phyloP scores from a whole-genome alignment of 2,113 vertebrate species.

The Motacilla tschutschensis region DNA sequence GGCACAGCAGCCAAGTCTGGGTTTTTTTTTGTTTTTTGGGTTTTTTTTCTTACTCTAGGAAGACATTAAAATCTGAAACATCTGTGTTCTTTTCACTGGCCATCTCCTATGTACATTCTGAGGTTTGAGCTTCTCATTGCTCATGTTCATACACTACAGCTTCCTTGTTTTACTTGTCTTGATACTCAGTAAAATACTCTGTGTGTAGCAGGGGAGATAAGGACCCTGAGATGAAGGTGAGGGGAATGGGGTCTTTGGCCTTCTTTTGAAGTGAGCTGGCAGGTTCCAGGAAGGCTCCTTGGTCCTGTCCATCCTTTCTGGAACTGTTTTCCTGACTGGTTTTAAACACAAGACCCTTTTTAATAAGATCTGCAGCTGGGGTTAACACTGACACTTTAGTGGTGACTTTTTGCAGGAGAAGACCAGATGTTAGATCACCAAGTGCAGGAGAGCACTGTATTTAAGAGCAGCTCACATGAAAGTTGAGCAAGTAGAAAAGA shows the following conservation, averaged over 20 bases:
- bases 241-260: not conserved
- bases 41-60: not conserved
- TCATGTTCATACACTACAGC: not conserved
- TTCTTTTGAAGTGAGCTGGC: not conserved
- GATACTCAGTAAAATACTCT: not conserved
- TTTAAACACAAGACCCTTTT: not conserved
- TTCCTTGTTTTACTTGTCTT: not conserved
- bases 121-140: not conserved
- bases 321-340: not conserved
- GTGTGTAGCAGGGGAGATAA: not conserved
- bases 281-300: not conserved
- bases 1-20: not conserved
- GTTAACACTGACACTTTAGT: not conserved
- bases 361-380: not conserved
- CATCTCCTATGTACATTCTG: not conserved
- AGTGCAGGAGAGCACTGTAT: not conserved
- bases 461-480: not conserved
- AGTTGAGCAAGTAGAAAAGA: not conserved
- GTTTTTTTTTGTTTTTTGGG: not conserved
- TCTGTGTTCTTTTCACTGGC: not conserved
- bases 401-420: not conserved
- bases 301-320: not conserved
- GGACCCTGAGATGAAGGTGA: not conserved
- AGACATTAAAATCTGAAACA: not conserved
- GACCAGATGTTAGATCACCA: not conserved